Evolutionary conservation across 2,113 vertebrate species (phyloP).

Genomic region (Daubentonia madagascariensis): DNA sequence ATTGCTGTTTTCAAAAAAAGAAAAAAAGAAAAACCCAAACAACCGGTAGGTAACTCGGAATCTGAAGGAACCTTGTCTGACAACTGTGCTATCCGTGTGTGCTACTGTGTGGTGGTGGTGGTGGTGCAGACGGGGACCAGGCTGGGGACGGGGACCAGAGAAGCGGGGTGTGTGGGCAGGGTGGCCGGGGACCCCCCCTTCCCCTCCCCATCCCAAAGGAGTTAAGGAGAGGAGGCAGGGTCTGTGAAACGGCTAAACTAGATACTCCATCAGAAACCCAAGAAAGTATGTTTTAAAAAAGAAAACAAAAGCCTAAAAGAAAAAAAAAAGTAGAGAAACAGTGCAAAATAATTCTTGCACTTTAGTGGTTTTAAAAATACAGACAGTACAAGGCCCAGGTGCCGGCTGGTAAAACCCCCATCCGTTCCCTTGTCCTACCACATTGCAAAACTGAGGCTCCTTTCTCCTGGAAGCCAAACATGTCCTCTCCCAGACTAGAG

Average conservation of each 20-base stretch:
- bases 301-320: slow-evolving; percentile 49
- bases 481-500: neutral
- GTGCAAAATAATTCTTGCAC: slow-evolving; percentile 85
- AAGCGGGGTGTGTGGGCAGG: neutral
- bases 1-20: slow-evolving; percentile 82
- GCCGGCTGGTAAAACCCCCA: neutral
- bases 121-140: slow-evolving; percentile 50
- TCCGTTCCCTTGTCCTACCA: neutral
- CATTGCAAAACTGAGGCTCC: neutral
- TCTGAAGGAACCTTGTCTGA: slow-evolving; percentile 84
- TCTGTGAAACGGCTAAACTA: slow-evolving; percentile 61
- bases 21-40: slow-evolving; percentile 46
- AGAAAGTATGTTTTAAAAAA: slow-evolving; percentile 42
- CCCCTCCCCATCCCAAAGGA: slow-evolving; percentile 20
- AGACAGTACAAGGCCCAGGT: slow-evolving; percentile 78
- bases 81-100: slow-evolving; percentile 77
- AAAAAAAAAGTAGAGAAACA: slow-evolving; percentile 77
- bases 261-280: slow-evolving; percentile 76
- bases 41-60: slow-evolving; percentile 87
- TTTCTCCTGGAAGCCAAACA: neutral
- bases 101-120: slow-evolving; percentile 70
- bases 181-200: neutral
- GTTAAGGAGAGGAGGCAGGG: slow-evolving; percentile 30
- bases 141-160: slow-evolving; percentile 56
- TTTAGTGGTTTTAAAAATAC: slow-evolving; percentile 86